Base-by-base conservation (phyloP, 2,797 vertebrate species). In the Bradypodion ventrale region DNA sequence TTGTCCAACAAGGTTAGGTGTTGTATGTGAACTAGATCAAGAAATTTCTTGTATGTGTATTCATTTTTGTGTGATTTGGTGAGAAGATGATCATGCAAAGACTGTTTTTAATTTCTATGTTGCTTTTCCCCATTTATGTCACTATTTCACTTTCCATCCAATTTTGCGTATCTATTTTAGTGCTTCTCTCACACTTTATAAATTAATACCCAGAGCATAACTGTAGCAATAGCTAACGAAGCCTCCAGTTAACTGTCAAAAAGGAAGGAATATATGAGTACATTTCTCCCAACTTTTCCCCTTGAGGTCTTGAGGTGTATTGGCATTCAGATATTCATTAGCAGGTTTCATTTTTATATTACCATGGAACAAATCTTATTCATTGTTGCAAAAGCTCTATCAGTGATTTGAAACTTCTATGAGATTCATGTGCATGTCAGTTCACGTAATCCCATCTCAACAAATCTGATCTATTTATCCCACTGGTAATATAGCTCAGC, bases 81-180 rank as follows among this genome's bases (percentile, higher is more conserved):
- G 88, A 72, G 89, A 90, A 69, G 82, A 63, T 40, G 75, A 60
- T 35, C 78, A 88, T 19, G 23, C 80, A 82, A 83, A 91, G 70
- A 23, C 32, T 80, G 44, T 32, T 46, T 46, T 46, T 5, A 5
- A 9, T 46, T 46, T 96, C 96, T 95, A 94, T 88, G 92, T 90
- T 94, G 93, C 93, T 94, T 93, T 94, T 89, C 90, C 86, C 88
- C 91, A 56, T 85, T 91, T 93, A 40, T 92, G 75, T 84, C 91
- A 92, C 78, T 88, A 80, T 92, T 94, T 87, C 85, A 94, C 87
- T 91, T 69, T 44, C 37, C 60, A 73, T 69, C 32, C 32, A 86
- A 62, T 21, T 86, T 80, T 52, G 78, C n/a, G 76, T 44, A 75
- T 29, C 81, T 91, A 1, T 63, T 85, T 83, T 86, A 35, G 32